Conservation (phyloP, 2,797 vertebrate genomes). For the Cirrhinus molitorella region DNA sequence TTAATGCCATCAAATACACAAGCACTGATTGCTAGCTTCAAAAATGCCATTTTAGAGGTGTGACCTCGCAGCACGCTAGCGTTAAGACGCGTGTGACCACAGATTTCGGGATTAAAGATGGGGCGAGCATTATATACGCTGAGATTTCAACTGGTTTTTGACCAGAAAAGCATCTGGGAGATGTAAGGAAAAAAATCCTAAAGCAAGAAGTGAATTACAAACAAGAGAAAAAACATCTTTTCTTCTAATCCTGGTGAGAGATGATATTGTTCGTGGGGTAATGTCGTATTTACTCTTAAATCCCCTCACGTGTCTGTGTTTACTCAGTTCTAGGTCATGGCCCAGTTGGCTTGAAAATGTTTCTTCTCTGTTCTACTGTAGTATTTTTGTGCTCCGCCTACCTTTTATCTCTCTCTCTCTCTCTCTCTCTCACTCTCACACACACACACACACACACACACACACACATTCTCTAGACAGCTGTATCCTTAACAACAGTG, state of each 20-base stretch:
- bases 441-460: neutral
- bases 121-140: neutral
- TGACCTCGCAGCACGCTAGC: slow-evolving; percentile 6
- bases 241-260: neutral
- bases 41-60: neutral
- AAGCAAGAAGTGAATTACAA: slow-evolving; percentile 1
- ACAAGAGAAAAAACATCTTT: neutral
- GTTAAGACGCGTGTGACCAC: neutral
- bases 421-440: neutral
- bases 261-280: slow-evolving; percentile 12
- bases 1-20: neutral
- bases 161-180: neutral
- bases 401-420: slow-evolving; percentile 4
- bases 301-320: slow-evolving; percentile 37
- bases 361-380: slow-evolving; percentile 35
- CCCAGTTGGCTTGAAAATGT: slow-evolving; percentile 65
- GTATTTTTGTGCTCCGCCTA: slow-evolving; percentile 43
- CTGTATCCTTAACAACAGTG: neutral
- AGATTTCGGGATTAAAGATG: slow-evolving; percentile 31
- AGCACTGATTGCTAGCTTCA: neutral
- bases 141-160: slow-evolving; percentile 4
- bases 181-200: neutral
- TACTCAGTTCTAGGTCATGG: slow-evolving; percentile 58
- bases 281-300: slow-evolving; percentile 19
- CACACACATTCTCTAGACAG: slow-evolving; percentile 28